Evolutionary conservation across 2,113 vertebrate genomes (phyloP), one percentile per base, ranked within the genome.

Genomic region (Silurus asotus): DNA sequence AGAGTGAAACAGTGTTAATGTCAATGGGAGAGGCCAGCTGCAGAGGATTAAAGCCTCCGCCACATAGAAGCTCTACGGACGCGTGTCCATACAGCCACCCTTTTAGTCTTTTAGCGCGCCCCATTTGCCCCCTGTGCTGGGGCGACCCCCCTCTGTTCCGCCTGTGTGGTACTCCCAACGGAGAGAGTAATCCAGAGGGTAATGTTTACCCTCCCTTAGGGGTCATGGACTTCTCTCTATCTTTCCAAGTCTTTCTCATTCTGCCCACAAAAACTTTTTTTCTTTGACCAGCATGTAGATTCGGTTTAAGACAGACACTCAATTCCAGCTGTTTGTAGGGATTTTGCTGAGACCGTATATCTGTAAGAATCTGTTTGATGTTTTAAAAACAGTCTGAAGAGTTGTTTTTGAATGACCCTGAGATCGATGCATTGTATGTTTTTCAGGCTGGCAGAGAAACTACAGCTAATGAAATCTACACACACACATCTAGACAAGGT

Each of bases 401-500:
- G 25, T 58, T 51, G 25, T 65, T 79, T 87, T 75, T 88, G 28
- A 88, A 86, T 86, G 67, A 17, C 70, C 23, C 53, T 86, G 8
- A 48, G 25, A 87, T 65, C 65, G 2, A 59, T 76, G 8, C 87
- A 28, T 89, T 80, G 90, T 85, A 89, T 85, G 64, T 87, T 91
- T 92, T 86, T 91, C 90, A 99, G 98, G 95, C 94, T 99, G 49
- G 93, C 96, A 89, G 95, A 96, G 91, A 99, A 97, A 82, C 93
- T 99, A 72, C 93, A 96, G 17, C 89, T 94, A 87, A 79, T 95
- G 83, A 94, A 95, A 92, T 85, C 93, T 77, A 92, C 92, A 55
- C 94, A 91, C 1, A 94, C 96, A 6, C 98, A 99, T 91, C 95
- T 99, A 79, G 98, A 99, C 94, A 96, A 98, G 97, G 98, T 99